Base-by-base conservation (phyloP, 2,113 vertebrate genomes). In the Centropus unirufus region DNA sequence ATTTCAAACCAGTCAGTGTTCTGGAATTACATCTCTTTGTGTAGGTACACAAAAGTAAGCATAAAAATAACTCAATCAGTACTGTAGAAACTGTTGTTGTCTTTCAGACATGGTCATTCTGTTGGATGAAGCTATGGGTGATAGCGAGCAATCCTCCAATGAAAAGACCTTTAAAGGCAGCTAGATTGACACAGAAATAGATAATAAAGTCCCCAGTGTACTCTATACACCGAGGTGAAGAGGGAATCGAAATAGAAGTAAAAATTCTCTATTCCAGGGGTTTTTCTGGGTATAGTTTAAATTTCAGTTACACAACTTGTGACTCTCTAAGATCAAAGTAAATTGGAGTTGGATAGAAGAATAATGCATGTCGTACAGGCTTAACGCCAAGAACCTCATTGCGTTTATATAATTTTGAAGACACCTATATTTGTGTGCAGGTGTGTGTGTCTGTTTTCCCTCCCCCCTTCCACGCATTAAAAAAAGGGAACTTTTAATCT, bases 11-110 rank as follows among this genome's bases (percentile, higher is more conserved):
- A 27, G 29, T 44, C 49, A 57, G 29, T 26, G 30, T 36, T 70
- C 34, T n/a, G 39, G 30, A 59, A 61, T 59, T 42, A 4, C 1
- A 39, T 32, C 26, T 34, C 3, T 0, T 32, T 46, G 22, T 0
- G 2, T 8, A 42, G 22, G 16, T 55, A 68, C 26, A 67, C 24
- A 44, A 39, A 32, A 70, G 19, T 9, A 80, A 13, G 8, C 14
- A 39, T 24, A 27, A 64, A 47, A 82, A 51, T 26, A 80, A 57
- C 34, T 58, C 40, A 55, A 0, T 8, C 44, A 69, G 34, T 75
- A 58, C n/a, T 46, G n/a, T 30, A 63, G 47, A 84, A 79, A 74
- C 6, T 39, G 46, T 12, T 11, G 27, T 12, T 39, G 34, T 19
- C 20, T 54, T 76, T 49, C 57, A 59, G 44, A 47, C 51, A 19